Evolutionary conservation across 2,888 invertebrate genomes (phyloP), one percentile per base, ranked within the genome.

Genomic region (Plagiodera versicolora): DNA sequence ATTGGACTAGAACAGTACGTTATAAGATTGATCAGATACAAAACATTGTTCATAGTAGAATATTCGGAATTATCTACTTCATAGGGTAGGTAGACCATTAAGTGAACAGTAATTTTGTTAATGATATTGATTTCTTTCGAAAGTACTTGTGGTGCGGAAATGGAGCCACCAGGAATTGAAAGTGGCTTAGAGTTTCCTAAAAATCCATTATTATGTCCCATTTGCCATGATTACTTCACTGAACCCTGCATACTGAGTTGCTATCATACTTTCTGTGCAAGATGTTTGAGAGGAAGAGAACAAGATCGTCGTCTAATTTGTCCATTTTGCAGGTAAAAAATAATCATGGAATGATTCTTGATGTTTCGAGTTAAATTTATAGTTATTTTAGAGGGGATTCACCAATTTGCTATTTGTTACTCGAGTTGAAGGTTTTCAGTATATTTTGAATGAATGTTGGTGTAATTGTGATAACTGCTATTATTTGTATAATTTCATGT

Each of bases 181-280:
- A 63, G 76, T 14, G 72, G 72, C 8, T 68, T 80, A 72, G 79
- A 80, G 57, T 80, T 78, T 62, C 75, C 79, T 17, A 80, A 80
- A 70, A 88, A 87, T 76, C 89, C 89, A 0, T 78, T 89, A 32
- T 80, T 86, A 52, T 89, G 89, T 74, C 85, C 85, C 61, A 81
- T 88, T 68, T 89, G 89, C 74, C 86, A 87, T 71, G 86, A 88
- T 74, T 87, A 87, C 71, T 88, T 85, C 75, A 84, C 82, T 56
- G 88, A 89, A 69, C 89, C 89, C 1, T 86, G 88, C 70, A 83
- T 89, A 53, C 80, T 89, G 48, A 82, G 83, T 64, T 89, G 89
- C 76, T 89, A 85, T 75, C 89, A 89, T 76, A 88, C 88, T 48
- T 89, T 89, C 77, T 89, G 89, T 78, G 83, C 86, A 24, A 80